Base-by-base conservation (phyloP, 2,113 vertebrate genomes). In the Delphinapterus leucas region DNA sequence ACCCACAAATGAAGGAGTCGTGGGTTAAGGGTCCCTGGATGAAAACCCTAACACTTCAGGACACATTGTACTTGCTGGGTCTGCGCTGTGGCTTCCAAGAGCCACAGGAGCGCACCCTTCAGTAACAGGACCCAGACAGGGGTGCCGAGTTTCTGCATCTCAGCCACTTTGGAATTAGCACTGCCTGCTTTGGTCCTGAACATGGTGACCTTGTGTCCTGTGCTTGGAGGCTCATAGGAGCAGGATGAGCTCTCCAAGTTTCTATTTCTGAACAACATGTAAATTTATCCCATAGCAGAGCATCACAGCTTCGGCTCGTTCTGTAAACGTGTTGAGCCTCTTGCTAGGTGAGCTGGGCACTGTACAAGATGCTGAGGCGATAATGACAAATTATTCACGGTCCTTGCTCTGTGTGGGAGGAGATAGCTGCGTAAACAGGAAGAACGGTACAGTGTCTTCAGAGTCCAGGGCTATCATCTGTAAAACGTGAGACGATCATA, bases 381-480 rank as follows among this genome's bases (percentile, higher is more conserved):
- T 71, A 8, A 1, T n/a, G 49, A 13, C 33, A 15, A 13, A 6
- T 41, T 28, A 15, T 44, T 26, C 26, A 8, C 3, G 0, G 67
- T 25, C 60, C n/a, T 70, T 33, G 17, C 31, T 74, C 76, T 61
- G 36, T 33, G 14, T 31, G 8, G 33, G 23, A n/a, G 20, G 20
- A 88, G 70, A 67, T 6, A 2, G 18, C 44, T 38, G 6, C 8
- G 17, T 33, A 20, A 58, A 36, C 20, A n/a, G 49, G 70, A 88
- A 58, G 44, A 3, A 0, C 33, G 18, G 28, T 3, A 1, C 2
- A 0, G 6, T n/a, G 38, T 58, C 38, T 55, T 85, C 49, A 15
- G 41, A 28, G 49, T 17, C 2, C 53, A 15, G 68, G 13, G 17
- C 58, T 7, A 0, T 49, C 31, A 0, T 33, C 44, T 1, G 9